A percentile compares a stretch with the other conserved stretches of the same genome.
These are phyloP conservation scores for Sardina pilchardus DNA, from an alignment of 2,113 vertebrate species.

Conservation along the genomic window DNA sequence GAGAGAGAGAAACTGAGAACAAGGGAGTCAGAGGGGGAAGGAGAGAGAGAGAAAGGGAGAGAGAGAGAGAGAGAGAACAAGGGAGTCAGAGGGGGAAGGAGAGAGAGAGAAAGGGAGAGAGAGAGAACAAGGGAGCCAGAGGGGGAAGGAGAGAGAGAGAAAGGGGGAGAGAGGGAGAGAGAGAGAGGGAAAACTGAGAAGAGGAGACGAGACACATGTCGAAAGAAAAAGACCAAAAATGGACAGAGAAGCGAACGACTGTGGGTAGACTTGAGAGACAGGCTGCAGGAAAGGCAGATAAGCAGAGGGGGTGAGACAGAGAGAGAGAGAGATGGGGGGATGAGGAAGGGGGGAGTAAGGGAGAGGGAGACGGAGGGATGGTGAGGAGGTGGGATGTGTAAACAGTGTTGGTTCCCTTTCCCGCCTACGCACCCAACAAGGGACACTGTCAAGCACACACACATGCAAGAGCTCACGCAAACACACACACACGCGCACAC, in stretches of 20 bases:
- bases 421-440: conserved; percentile 14
- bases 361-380: not conserved
- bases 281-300: too few relatives aligned
- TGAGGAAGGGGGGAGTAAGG: not conserved
- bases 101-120: not conserved
- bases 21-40: too few relatives aligned
- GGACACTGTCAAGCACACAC: not conserved
- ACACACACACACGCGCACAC: conserved; percentile 19
- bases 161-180: not conserved
- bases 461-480: conserved; percentile 57
- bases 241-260: not conserved
- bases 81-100: not conserved
- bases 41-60: too few relatives aligned
- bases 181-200: not conserved
- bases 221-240: not conserved
- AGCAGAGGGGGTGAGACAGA: too few relatives aligned
- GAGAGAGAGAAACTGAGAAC: too few relatives aligned
- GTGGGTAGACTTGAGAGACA: not conserved
- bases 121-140: too few relatives aligned
- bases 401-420: conserved; percentile 7
- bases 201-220: not conserved
- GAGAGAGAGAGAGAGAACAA: not conserved
- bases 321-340: not conserved
- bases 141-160: not conserved
- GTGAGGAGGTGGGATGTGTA: conserved; percentile 8